Conservation (phyloP, 2,113 vertebrate genomes). For the Willisornis vidua region DNA sequence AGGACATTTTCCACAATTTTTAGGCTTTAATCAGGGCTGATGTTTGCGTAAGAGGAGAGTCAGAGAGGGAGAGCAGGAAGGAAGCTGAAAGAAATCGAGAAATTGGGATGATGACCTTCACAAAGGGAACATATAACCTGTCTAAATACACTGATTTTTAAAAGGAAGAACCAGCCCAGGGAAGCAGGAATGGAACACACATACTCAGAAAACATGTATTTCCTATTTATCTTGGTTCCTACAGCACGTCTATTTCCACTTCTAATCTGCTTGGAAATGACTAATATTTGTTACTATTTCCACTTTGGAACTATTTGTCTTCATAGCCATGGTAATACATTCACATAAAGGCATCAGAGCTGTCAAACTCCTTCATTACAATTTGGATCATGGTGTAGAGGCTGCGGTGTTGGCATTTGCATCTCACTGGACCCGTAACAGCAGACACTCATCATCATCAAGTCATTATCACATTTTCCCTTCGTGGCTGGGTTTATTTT, state of each 20-base stretch:
- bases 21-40: background rate
- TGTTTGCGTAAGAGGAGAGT: conserved; percentile 18
- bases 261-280: conserved; percentile 64
- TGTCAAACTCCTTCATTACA: conserved; percentile 60
- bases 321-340: conserved; percentile 55
- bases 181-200: background rate
- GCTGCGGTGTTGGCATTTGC: conserved; percentile 41
- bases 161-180: conserved; percentile 19
- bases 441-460: conserved; percentile 66
- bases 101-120: background rate
- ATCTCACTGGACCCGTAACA: conserved; percentile 39
- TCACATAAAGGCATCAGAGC: conserved; percentile 46
- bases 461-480: conserved; percentile 74
- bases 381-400: conserved; percentile 32
- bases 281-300: conserved; percentile 72
- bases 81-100: background rate
- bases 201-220: background rate
- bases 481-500: conserved; percentile 59
- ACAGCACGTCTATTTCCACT: conserved; percentile 13
- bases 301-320: conserved; percentile 70
- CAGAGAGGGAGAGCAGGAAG: background rate
- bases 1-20: background rate
- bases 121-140: background rate
- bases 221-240: conserved; percentile 55
- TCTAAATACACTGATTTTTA: background rate